phyloP scores from a whole-genome alignment of 2,113 vertebrate species.

The Machaerirhynchus nigripectus region DNA sequence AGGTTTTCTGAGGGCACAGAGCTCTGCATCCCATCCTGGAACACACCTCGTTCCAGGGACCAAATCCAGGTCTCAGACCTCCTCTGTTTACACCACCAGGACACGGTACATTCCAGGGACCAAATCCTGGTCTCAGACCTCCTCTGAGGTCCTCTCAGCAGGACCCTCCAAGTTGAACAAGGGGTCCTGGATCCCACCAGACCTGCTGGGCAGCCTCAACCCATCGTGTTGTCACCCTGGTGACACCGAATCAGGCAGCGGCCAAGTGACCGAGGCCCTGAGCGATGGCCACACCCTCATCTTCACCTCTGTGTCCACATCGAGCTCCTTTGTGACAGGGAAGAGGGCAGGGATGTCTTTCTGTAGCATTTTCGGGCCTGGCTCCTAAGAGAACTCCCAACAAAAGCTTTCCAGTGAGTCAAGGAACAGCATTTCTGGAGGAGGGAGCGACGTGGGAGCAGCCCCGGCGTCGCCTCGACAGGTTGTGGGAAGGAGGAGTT shows the following conservation, averaged over 20 bases:
- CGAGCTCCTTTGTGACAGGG: rapidly evolving
- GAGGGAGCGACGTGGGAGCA: neutral
- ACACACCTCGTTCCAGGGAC: neutral
- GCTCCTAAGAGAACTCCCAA: neutral
- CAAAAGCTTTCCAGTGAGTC: neutral
- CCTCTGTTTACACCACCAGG: neutral
- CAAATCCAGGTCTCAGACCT: neutral
- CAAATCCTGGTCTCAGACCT: neutral
- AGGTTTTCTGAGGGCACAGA: neutral
- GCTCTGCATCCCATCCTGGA: neutral
- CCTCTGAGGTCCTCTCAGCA: neutral
- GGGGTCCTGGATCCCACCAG: neutral
- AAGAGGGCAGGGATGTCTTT: neutral
- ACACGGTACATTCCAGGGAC: neutral
- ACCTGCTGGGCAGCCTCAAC: neutral
- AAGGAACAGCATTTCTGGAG: constrained; percentile 43
- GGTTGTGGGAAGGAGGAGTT: neutral
- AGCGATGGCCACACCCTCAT: neutral
- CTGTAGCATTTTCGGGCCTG: neutral
- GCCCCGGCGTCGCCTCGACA: neutral
- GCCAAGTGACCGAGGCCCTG: rapidly evolving
- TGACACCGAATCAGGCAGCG: neutral
- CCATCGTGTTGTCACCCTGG: too few relatives aligned
- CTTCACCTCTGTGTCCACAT: neutral
- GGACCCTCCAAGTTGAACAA: neutral